Percentiles rank a stretch among this genome's conserved stretches.
Evolutionary conservation across 2,797 vertebrate genomes (phyloP).

Genomic region (Danio choprae): DNA sequence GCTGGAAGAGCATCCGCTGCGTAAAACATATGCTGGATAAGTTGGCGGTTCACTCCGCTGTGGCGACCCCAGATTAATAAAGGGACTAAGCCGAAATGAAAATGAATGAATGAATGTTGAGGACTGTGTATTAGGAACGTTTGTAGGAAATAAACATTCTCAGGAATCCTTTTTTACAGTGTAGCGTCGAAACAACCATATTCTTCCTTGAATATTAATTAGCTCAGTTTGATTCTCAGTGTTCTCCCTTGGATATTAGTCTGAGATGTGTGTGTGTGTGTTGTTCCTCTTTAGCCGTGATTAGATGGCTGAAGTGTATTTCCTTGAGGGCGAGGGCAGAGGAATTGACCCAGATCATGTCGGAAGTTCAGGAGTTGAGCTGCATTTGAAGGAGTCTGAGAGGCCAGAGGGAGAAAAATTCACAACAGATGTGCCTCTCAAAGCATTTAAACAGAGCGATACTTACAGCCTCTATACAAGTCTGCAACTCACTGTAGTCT

Average conservation of each 20-base stretch:
- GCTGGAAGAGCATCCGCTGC: no score
- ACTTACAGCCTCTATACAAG: neutral
- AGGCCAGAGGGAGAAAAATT: conserved; percentile 57
- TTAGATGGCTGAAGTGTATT: conserved; percentile 68
- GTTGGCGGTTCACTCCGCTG: no score
- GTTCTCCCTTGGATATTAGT: conserved; percentile 1
- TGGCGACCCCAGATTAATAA: no score
- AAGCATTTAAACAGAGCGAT: conserved; percentile 6
- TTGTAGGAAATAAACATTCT: no score
- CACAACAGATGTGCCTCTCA: conserved; percentile 60
- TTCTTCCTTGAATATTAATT: neutral
- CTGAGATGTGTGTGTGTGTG: conserved; percentile 4
- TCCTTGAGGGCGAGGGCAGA: conserved; percentile 69
- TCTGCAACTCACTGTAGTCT: neutral
- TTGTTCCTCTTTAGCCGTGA: conserved; percentile 61
- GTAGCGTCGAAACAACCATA: no score
- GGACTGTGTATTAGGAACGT: no score
- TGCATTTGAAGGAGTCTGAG: conserved; percentile 60
- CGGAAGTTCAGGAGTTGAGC: conserved; percentile 86
- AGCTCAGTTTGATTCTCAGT: conserved; percentile 1
- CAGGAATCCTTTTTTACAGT: no score
- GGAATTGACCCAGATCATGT: conserved; percentile 78
- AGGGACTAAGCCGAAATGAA: no score
- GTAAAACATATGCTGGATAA: no score
- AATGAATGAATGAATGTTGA: no score